These are phyloP conservation scores for Spialia ferax DNA, from an alignment of 2,888 invertebrate species.

Conservation along the genomic window DNA sequence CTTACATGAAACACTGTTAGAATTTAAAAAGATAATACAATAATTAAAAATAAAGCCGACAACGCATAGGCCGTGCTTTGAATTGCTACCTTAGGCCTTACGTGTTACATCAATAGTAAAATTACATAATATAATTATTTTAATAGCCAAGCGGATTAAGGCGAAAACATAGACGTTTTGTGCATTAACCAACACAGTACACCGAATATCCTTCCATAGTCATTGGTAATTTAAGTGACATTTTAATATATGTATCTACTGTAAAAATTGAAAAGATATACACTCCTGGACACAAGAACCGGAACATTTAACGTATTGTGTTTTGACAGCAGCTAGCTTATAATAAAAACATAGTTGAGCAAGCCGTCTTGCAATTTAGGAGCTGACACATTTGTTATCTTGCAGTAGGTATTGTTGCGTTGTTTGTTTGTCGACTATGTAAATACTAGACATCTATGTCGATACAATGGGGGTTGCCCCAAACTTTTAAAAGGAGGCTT, in stretches of 20 bases:
- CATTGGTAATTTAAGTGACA: background rate
- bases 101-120: slow-evolving; percentile 48
- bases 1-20: slow-evolving; percentile 77
- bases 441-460: too few species aligned
- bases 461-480: too few species aligned
- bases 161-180: slow-evolving; percentile 51
- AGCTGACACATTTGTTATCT: too few species aligned
- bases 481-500: too few species aligned
- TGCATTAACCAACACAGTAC: slow-evolving; percentile 4
- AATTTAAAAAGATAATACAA: slow-evolving; percentile 66
- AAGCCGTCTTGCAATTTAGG: too few species aligned
- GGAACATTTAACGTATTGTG: too few species aligned
- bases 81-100: slow-evolving; percentile 58
- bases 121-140: slow-evolving; percentile 43
- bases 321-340: too few species aligned
- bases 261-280: background rate
- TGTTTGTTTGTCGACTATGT: too few species aligned
- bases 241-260: background rate
- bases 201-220: background rate
- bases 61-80: slow-evolving; percentile 57
- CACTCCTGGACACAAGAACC: too few species aligned
- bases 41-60: slow-evolving; percentile 57
- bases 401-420: too few species aligned
- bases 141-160: slow-evolving; percentile 60
- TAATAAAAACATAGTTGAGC: too few species aligned